These are phyloP conservation scores for Zaprionus africanus DNA, from an alignment of 1,140 invertebrate genomes.

Conservation along the genomic window DNA sequence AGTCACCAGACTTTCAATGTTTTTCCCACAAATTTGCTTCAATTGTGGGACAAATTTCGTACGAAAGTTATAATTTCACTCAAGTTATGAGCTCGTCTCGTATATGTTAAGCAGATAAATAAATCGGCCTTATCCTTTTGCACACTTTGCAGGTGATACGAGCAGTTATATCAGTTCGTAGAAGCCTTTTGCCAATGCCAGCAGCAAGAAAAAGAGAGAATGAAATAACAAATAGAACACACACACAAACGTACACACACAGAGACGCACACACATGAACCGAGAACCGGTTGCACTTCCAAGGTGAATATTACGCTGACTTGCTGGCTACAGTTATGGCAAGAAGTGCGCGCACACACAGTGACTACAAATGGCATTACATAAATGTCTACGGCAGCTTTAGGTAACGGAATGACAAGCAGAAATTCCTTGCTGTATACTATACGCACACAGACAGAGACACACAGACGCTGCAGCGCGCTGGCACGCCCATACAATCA, in stretches of 20 bases:
- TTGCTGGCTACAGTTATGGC: too few species aligned
- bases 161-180: background rate
- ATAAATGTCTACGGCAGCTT: slow-evolving; percentile 19
- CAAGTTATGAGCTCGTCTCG: too few species aligned
- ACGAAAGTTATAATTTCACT: too few species aligned
- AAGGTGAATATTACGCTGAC: slow-evolving; percentile 17
- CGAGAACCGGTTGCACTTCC: slow-evolving; percentile 15
- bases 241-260: background rate
- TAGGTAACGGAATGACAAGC: slow-evolving; percentile 41
- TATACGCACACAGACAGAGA: slow-evolving; percentile 8
- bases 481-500: slow-evolving; percentile 70
- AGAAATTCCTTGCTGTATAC: slow-evolving; percentile 13
- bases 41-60: too few species aligned
- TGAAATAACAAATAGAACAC: slow-evolving; percentile 7
- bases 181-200: background rate
- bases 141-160: too few species aligned
- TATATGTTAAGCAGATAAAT: too few species aligned
- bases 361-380: slow-evolving; percentile 1
- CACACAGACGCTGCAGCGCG: too few species aligned
- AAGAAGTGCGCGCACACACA: background rate
- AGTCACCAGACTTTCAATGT: too few species aligned
- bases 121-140: too few species aligned
- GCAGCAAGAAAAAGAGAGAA: background rate
- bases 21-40: too few species aligned
- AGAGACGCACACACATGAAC: background rate